Evolutionary conservation across 2,888 invertebrate genomes (phyloP).

Genomic region (Augiades crinisus): DNA sequence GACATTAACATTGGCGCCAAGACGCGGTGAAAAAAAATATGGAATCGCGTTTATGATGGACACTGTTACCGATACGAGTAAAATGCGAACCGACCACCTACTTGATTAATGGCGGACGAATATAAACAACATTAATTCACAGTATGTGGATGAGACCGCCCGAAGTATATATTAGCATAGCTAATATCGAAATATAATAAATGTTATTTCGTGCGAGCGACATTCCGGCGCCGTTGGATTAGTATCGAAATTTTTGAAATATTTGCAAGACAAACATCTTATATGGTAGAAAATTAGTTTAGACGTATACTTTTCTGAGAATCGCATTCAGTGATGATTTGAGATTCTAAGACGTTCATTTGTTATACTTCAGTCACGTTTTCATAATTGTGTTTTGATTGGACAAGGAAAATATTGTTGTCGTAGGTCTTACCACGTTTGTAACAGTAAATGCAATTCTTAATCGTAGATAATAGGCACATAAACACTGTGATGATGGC

Average conservation of each 20-base stretch:
- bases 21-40: slow-evolving; percentile 34
- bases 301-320: neutral
- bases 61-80: slow-evolving; percentile 45
- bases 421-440: neutral
- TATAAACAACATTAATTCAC: slow-evolving; percentile 47
- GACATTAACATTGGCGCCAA: slow-evolving; percentile 49
- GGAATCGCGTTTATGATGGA: slow-evolving; percentile 32
- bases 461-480: no score
- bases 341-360: no score
- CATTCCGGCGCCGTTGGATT: slow-evolving; percentile 36
- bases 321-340: neutral
- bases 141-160: slow-evolving; percentile 35
- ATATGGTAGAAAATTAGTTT: neutral
- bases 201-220: slow-evolving; percentile 34
- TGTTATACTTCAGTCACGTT: neutral
- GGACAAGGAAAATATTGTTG: slow-evolving; percentile 1
- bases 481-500: no score
- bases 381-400: neutral
- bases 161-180: slow-evolving; percentile 44
- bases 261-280: neutral
- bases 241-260: slow-evolving; percentile 22
- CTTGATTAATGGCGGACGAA: slow-evolving; percentile 43
- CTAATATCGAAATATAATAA: slow-evolving; percentile 37
- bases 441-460: neutral
- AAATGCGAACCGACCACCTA: slow-evolving; percentile 38